Conservation (phyloP, 2,888 invertebrate species). For the Agrypnus murinus region DNA sequence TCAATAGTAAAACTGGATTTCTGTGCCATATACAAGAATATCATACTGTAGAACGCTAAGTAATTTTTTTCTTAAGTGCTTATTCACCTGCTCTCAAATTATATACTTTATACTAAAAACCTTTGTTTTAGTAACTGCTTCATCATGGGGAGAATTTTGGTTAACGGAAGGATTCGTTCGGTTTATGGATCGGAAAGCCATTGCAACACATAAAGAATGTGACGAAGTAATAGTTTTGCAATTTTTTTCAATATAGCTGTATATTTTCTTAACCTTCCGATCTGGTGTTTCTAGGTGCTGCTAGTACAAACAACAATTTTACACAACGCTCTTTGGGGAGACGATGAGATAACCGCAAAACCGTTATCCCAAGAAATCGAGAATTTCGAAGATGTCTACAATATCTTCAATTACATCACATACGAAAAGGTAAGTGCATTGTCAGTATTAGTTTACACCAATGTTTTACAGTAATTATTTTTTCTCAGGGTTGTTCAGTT, state of each 20-base stretch:
- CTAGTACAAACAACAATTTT: not conserved
- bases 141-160: constrained; percentile 92
- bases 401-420: constrained; percentile 16
- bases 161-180: constrained; percentile 91
- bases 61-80: too few species aligned
- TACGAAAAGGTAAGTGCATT: constrained; percentile 49
- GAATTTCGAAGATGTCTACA: not conserved
- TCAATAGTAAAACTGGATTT: too few species aligned
- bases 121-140: constrained; percentile 80
- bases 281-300: too few species aligned
- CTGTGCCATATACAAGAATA: too few species aligned
- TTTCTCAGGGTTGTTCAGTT: constrained; percentile 83
- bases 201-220: not conserved
- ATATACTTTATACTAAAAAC: too few species aligned
- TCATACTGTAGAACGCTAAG: too few species aligned
- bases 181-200: constrained; percentile 76
- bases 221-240: not conserved
- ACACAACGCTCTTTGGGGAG: constrained; percentile 6
- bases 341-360: not conserved
- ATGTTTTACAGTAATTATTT: too few species aligned
- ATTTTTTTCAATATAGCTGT: too few species aligned
- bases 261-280: too few species aligned
- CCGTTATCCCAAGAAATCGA: not conserved
- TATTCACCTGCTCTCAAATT: too few species aligned
- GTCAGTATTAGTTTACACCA: too few species aligned